A percentile compares a stretch with the other conserved stretches of the same genome.
Conservation (phyloP, 1,140 invertebrate species). For the Prorops nasuta region DNA sequence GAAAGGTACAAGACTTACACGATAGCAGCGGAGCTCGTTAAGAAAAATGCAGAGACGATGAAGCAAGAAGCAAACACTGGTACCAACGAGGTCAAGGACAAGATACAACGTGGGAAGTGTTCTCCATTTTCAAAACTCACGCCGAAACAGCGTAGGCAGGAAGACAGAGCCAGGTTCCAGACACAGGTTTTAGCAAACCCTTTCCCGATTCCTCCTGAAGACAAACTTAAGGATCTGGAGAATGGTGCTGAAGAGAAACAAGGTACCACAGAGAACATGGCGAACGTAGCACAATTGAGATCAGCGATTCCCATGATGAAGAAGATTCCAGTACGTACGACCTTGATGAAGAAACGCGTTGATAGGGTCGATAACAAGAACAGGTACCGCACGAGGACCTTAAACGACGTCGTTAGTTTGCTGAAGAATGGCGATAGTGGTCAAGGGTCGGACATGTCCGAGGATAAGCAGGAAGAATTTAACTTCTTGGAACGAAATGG, state of each 20-base stretch:
- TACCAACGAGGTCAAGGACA: constrained; percentile 10
- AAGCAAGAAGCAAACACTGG: constrained; percentile 28
- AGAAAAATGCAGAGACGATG: constrained; percentile 43
- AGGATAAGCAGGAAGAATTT: not conserved
- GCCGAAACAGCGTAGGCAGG: constrained; percentile 68
- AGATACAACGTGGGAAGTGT: constrained; percentile 35
- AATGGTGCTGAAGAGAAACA: constrained; percentile 24
- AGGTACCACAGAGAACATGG: constrained; percentile 12
- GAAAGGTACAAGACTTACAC: constrained; percentile 79
- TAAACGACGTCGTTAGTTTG: constrained; percentile 53
- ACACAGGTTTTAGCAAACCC: constrained; percentile 62
- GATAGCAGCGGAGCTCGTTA: constrained; percentile 61
- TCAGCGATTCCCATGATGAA: constrained; percentile 54
- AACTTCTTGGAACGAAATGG: constrained; percentile 58
- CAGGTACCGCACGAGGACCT: constrained; percentile 64
- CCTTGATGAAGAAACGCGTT: constrained; percentile 58
- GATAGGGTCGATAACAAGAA: constrained; percentile 59
- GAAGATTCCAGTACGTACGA: constrained; percentile 53
- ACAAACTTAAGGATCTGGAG: constrained; percentile 43
- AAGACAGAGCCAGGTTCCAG: constrained; percentile 68
- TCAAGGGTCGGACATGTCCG: not conserved
- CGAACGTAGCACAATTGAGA: constrained; percentile 36
- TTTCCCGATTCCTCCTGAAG: constrained; percentile 21
- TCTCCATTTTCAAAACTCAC: constrained; percentile 55
- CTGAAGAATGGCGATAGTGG: constrained; percentile 12